Percentiles rank a stretch among this genome's conserved stretches.
phyloP scores from a whole-genome alignment of 30 jellyfish, hydroid and myxozoan genomes.

The Cassiopea andromeda region DNA sequence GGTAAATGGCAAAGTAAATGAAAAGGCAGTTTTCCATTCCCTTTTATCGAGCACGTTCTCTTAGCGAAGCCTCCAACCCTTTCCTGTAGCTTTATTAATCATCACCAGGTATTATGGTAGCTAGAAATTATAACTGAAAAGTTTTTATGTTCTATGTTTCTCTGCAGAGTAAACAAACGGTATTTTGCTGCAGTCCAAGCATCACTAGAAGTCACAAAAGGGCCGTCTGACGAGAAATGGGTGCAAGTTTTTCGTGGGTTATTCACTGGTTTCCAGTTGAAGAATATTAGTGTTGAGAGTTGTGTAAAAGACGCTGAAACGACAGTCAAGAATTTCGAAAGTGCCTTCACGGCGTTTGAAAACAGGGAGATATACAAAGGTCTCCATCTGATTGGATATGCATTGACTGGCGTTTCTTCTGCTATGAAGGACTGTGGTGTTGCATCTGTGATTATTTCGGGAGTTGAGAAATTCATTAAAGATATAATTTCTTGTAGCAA shows the following conservation, averaged over 20 bases:
- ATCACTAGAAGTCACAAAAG: slow-evolving; percentile 65
- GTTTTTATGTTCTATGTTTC: neutral
- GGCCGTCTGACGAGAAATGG: slow-evolving; percentile 91
- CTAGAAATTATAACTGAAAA: too few species aligned
- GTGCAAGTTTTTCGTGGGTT: slow-evolving; percentile 94
- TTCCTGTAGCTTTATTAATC: too few species aligned
- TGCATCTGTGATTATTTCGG: slow-evolving; percentile 35
- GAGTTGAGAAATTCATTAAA: slow-evolving; percentile 68
- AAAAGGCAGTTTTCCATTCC: too few species aligned
- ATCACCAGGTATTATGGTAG: too few species aligned
- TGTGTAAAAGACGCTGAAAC: slow-evolving; percentile 93
- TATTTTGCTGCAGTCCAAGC: slow-evolving; percentile 82
- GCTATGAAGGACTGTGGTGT: slow-evolving; percentile 87
- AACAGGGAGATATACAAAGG: slow-evolving; percentile 89
- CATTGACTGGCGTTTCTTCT: slow-evolving; percentile 55
- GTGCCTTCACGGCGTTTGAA: slow-evolving; percentile 83
- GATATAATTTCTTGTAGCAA: slow-evolving; percentile 79
- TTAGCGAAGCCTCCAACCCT: too few species aligned
- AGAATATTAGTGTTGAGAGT: slow-evolving; percentile 69
- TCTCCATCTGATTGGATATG: slow-evolving; percentile 81
- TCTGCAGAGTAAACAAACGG: slow-evolving; percentile 81
- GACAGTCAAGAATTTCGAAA: slow-evolving; percentile 62
- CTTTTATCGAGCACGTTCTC: too few species aligned
- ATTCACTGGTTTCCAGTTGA: slow-evolving; percentile 82
- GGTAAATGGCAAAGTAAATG: too few species aligned